A percentile compares a stretch with the other conserved stretches of the same genome.
Conservation (phyloP, 2,888 invertebrate genomes). For the Spodoptera exigua region DNA sequence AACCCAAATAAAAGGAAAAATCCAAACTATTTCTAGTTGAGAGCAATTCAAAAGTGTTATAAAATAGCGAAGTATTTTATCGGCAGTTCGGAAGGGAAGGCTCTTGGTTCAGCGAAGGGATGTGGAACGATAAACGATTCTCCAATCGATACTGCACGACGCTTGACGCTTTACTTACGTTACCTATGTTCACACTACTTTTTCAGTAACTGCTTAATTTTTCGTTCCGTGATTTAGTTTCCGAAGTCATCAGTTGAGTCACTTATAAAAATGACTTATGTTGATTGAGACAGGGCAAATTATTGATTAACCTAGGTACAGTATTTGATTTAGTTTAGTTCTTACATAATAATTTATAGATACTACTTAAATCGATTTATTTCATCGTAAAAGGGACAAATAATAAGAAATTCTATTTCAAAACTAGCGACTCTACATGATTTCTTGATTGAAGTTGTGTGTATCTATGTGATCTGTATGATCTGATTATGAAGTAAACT, state of each 20-base stretch:
- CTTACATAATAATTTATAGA: no score
- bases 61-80: slow-evolving; percentile 8
- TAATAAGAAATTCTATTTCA: no score
- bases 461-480: no score
- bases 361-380: no score
- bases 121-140: slow-evolving; percentile 65
- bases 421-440: no score
- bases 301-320: not conserved
- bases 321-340: no score
- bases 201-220: slow-evolving; percentile 23
- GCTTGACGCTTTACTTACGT: slow-evolving; percentile 45
- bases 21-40: not conserved
- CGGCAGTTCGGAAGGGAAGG: slow-evolving; percentile 24
- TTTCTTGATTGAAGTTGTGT: no score
- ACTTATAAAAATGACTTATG: no score
- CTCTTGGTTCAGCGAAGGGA: slow-evolving; percentile 52
- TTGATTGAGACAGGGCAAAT: not conserved
- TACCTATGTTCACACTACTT: slow-evolving; percentile 30
- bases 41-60: slow-evolving; percentile 5
- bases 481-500: no score
- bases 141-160: slow-evolving; percentile 71
- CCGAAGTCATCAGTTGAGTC: not conserved
- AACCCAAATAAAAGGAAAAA: no score
- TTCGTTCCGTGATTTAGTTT: not conserved
- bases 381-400: no score